Evolutionary conservation across 2,113 vertebrate genomes (phyloP), one percentile per base, ranked within the genome.

Genomic region (Theropithecus gelada): DNA sequence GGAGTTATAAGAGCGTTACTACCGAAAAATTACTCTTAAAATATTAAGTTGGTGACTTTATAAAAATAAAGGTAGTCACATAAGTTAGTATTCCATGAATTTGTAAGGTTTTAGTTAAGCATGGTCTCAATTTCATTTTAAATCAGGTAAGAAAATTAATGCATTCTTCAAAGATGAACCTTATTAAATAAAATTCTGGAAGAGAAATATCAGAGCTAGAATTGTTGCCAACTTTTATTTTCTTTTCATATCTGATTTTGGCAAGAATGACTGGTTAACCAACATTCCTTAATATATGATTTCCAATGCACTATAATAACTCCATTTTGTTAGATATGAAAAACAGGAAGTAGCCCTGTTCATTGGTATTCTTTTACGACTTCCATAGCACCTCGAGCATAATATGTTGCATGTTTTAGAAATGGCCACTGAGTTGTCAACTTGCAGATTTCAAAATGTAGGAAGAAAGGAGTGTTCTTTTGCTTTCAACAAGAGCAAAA

Each of bases 171-270:
- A 64, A 97, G 92, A 94, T 86, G 94, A 94, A 91, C 81, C 61
- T 96, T 97, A 80, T 82, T 97, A 96, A 96, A 80, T 45, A 57
- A 52, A 73, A 17, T 90, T 84, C 13, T 97, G 97, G 84, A 96
- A 98, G 80, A 50, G 90, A 97, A 93, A 22, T 92, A 22, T 48
- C 38, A 86, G 91, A 86, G 64, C 70, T 72, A 78, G 79, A 94
- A 45, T 90, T 90, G 61, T 95, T 97, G 95, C 89, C 96, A 96
- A 90, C 75, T 96, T 73, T 57, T 87, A 59, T 96, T 97, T 97
- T 96, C 95, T 98, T 95, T 97, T 92, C 97, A 35, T 98, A 88
- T 94, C 95, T 98, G 82, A 97, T 98, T 87, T 96, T 97, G 95
- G 43, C 96, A 82, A 80, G 88, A 70, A 14, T 94, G 88, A 81